phyloP scores from a whole-genome alignment of 2,113 vertebrate species.

The Micronisus gabar region DNA sequence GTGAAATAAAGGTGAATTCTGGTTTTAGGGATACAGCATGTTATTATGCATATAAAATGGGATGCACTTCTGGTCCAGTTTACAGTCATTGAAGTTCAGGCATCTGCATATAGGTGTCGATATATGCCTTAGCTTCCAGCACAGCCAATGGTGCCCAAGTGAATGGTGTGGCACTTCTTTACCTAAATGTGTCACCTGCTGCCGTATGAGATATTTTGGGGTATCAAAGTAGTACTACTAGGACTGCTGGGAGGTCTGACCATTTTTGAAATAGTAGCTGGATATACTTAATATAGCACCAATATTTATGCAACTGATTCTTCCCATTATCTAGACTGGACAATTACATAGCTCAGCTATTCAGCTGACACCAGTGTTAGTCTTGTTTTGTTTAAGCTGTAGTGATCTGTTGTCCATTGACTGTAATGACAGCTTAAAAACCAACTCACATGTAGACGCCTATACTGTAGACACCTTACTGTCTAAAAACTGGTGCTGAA shows the following conservation, averaged over 20 bases:
- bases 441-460: not conserved
- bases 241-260: rapidly evolving
- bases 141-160: not conserved
- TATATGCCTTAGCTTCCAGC: not conserved
- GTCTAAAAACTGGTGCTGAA: not conserved
- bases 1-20: not conserved
- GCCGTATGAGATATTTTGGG: not conserved
- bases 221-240: not conserved
- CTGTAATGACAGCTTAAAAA: not conserved
- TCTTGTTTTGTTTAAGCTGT: not conserved
- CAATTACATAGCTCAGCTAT: not conserved
- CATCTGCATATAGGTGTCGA: not conserved
- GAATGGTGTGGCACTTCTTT: not conserved
- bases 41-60: not conserved
- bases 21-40: not conserved
- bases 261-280: not conserved
- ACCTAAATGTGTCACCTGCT: not conserved
- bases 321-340: not conserved
- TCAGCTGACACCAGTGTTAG: not conserved
- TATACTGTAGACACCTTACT: not conserved
- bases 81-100: not conserved
- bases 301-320: not conserved
- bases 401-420: not conserved
- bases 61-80: not conserved
- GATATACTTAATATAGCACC: not conserved